Conservation (phyloP, 2,113 vertebrate genomes). For the Aphyosemion australe region DNA sequence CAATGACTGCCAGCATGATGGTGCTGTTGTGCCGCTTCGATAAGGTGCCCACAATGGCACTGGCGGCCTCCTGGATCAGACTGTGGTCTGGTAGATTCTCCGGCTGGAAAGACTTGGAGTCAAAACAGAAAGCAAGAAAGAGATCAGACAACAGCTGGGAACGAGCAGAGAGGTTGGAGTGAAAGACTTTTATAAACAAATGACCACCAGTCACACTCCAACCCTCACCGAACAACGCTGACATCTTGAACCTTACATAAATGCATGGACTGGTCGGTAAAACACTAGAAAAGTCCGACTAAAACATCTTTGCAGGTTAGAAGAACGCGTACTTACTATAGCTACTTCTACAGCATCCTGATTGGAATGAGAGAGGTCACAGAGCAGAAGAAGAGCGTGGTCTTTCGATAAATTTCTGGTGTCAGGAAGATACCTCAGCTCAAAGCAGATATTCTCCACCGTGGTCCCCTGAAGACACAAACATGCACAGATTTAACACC, state of each 20-base stretch:
- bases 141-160: not conserved
- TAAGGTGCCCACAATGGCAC: slow-evolving; percentile 87
- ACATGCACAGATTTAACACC: slow-evolving; percentile 7
- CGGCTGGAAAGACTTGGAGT: slow-evolving; percentile 85
- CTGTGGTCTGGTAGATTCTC: slow-evolving; percentile 87
- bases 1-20: slow-evolving; percentile 87
- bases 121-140: slow-evolving; percentile 3
- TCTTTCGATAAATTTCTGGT: slow-evolving; percentile 84
- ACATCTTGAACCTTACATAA: no score
- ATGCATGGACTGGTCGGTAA: no score
- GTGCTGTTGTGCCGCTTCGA: slow-evolving; percentile 91
- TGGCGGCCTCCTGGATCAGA: slow-evolving; percentile 87
- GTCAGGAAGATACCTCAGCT: slow-evolving; percentile 89
- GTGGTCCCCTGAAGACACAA: slow-evolving; percentile 86
- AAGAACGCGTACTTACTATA: slow-evolving; percentile 82
- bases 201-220: not conserved
- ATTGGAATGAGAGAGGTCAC: slow-evolving; percentile 84
- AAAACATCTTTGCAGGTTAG: not conserved
- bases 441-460: slow-evolving; percentile 90
- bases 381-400: slow-evolving; percentile 85
- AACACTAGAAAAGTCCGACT: not conserved
- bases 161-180: not conserved
- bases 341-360: slow-evolving; percentile 90
- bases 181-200: not conserved
- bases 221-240: not conserved